These are phyloP conservation scores for Silurus glanis DNA, from an alignment of 2,113 vertebrate species.

Conservation along the genomic window DNA sequence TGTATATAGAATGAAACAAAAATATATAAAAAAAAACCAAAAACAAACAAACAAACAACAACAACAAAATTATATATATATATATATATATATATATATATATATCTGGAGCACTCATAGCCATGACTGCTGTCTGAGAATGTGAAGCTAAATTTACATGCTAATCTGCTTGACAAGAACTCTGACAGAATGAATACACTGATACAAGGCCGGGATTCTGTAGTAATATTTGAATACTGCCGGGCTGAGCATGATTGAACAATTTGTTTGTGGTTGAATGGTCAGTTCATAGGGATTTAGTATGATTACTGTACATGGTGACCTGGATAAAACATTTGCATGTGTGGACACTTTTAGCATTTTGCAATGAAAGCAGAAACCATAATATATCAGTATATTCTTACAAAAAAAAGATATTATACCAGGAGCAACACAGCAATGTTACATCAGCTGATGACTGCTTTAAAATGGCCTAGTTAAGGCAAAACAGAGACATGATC, in stretches of 20 bases:
- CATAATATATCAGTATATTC: neutral
- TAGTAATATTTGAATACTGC: slow-evolving; percentile 14
- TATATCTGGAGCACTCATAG: neutral
- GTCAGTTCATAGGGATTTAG: slow-evolving; percentile 53
- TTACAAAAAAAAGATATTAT: neutral
- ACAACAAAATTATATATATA: neutral
- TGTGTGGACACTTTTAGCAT: slow-evolving; percentile 61
- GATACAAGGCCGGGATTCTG: neutral
- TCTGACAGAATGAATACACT: neutral
- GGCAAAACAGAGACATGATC: slow-evolving; percentile 45
- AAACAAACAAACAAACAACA: neutral
- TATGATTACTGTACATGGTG: slow-evolving; percentile 41
- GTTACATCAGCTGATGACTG: slow-evolving; percentile 10
- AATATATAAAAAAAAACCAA: neutral
- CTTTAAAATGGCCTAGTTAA: slow-evolving; percentile 37
- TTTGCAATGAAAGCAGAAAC: slow-evolving; percentile 38
- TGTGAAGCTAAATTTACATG: neutral
- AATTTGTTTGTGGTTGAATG: slow-evolving; percentile 45
- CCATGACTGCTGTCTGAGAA: neutral
- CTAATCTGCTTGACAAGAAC: neutral
- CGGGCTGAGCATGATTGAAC: neutral
- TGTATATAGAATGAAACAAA: neutral
- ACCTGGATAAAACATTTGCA: slow-evolving; percentile 55
- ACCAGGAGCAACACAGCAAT: neutral
- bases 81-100: no score